phyloP scores from a whole-genome alignment of 92 coral and sea anemone species.

The Actinernus sp. region DNA sequence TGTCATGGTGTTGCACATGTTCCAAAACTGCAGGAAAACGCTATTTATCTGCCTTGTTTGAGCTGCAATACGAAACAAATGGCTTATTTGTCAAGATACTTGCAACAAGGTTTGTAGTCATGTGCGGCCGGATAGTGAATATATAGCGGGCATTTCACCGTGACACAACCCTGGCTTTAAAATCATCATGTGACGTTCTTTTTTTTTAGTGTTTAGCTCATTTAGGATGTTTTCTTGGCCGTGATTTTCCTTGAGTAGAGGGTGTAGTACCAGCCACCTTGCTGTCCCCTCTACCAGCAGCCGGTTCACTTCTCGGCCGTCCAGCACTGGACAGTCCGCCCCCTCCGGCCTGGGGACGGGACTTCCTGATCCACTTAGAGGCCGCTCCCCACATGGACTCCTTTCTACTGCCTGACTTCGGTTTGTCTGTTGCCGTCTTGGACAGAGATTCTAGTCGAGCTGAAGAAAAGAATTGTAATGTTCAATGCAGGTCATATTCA shows the following conservation, averaged over 20 bases:
- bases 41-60: too few species aligned
- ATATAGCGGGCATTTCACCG: too few species aligned
- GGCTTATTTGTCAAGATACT: too few species aligned
- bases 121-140: too few species aligned
- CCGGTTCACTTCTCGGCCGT: conserved; percentile 66
- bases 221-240: conserved; percentile 15
- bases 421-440: conserved; percentile 57
- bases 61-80: too few species aligned
- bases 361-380: conserved; percentile 26
- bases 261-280: conserved; percentile 37
- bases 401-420: conserved; percentile 61
- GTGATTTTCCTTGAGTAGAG: conserved; percentile 57
- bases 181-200: too few species aligned
- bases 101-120: too few species aligned
- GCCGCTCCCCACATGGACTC: conserved; percentile 72
- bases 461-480: conserved; percentile 1
- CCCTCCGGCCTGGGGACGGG: too few species aligned
- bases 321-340: conserved; percentile 56
- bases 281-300: conserved; percentile 37
- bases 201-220: too few species aligned
- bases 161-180: too few species aligned
- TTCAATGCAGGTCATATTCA: not conserved
- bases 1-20: too few species aligned
- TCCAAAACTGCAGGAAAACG: too few species aligned
- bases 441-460: conserved; percentile 84